phyloP scores from a whole-genome alignment of 2,888 invertebrate species.

The Nomada fabriciana region DNA sequence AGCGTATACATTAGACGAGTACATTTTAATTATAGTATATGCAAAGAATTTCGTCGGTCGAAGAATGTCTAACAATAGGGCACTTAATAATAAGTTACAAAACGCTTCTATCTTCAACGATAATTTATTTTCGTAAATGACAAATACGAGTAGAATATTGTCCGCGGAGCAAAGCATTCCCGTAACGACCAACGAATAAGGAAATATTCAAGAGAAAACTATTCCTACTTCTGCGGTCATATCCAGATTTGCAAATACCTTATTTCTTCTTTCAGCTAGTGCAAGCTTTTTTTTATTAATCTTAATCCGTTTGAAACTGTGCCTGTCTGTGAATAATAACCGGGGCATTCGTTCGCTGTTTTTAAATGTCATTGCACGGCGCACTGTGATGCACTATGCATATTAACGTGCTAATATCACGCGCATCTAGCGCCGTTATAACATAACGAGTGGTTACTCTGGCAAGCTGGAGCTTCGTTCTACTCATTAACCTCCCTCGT shows the following conservation, averaged over 20 bases:
- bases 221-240: too few species aligned
- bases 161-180: too few species aligned
- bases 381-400: neutral
- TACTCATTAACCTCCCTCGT: constrained; percentile 62
- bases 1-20: too few species aligned
- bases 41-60: too few species aligned
- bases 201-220: too few species aligned
- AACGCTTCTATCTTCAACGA: neutral
- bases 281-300: too few species aligned
- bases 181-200: too few species aligned
- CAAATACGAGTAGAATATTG: too few species aligned
- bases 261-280: neutral
- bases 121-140: too few species aligned
- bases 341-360: neutral
- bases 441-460: constrained; percentile 44
- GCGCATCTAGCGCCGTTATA: constrained; percentile 15
- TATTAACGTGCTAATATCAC: constrained; percentile 27
- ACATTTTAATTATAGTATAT: too few species aligned
- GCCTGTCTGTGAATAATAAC: neutral
- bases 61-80: too few species aligned
- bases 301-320: neutral
- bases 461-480: constrained; percentile 45
- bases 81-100: neutral
- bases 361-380: constrained; percentile 4
- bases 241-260: too few species aligned